A percentile compares a stretch with the other conserved stretches of the same genome.
phyloP scores from a whole-genome alignment of 2,113 vertebrate species.

The Macrotus californicus region DNA sequence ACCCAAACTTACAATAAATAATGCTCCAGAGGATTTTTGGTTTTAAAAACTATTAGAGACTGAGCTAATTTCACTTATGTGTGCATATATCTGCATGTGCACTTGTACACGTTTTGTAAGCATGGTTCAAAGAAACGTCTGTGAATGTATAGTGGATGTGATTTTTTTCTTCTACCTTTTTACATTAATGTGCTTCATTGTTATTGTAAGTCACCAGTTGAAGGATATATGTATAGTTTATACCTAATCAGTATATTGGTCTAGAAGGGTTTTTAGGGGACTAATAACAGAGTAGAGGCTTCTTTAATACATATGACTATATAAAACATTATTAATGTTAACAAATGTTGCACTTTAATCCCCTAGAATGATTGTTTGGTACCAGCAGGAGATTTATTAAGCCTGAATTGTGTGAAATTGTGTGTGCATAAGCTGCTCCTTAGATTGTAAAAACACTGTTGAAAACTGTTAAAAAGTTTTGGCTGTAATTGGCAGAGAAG shows the following conservation, averaged over 20 bases:
- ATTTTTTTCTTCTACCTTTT: slow-evolving; percentile 23
- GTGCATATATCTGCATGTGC: not conserved
- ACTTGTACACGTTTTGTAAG: not conserved
- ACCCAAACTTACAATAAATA: not conserved
- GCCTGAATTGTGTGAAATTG: slow-evolving; percentile 85
- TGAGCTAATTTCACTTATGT: not conserved
- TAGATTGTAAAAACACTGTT: slow-evolving; percentile 83
- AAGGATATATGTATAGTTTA: slow-evolving; percentile 71
- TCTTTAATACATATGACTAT: slow-evolving; percentile 76
- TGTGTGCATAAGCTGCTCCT: slow-evolving; percentile 83
- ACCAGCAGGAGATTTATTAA: slow-evolving; percentile 86
- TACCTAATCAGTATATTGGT: slow-evolving; percentile 67
- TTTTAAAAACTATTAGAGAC: slow-evolving; percentile 22
- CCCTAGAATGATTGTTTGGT: slow-evolving; percentile 84
- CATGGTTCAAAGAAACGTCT: slow-evolving; percentile 4
- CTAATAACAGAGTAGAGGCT: slow-evolving; percentile 69
- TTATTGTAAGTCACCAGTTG: slow-evolving; percentile 68
- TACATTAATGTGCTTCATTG: slow-evolving; percentile 60
- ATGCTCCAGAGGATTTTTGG: not conserved
- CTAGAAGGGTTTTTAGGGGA: slow-evolving; percentile 74
- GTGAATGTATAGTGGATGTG: slow-evolving; percentile 28
- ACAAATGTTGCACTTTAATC: slow-evolving; percentile 84
- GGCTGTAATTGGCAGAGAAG: slow-evolving; percentile 89
- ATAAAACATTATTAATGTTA: slow-evolving; percentile 83
- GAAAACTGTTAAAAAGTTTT: slow-evolving; percentile 85